These are phyloP conservation scores for Pterocles gutturalis DNA, from an alignment of 2,113 vertebrate genomes.

Conservation along the genomic window DNA sequence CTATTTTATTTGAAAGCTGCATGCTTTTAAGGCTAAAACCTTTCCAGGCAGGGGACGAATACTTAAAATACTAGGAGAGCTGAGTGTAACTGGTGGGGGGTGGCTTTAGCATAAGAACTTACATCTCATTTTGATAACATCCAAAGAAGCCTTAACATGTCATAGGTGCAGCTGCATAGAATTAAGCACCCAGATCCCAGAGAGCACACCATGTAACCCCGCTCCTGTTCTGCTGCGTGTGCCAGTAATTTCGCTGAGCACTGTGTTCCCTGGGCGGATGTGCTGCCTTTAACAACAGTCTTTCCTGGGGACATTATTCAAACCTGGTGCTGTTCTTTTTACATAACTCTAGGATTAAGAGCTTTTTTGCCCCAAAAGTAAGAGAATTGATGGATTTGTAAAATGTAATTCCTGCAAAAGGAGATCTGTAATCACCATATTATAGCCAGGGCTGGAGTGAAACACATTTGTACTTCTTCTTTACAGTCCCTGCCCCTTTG, in stretches of 20 bases:
- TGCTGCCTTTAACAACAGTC: background rate
- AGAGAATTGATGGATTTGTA: background rate
- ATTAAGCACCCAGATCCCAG: background rate
- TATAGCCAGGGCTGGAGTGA: background rate
- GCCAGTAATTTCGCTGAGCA: background rate
- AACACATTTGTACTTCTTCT: background rate
- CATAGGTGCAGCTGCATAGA: fast-evolving
- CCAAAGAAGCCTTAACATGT: background rate
- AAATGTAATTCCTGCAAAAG: background rate
- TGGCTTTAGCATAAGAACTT: background rate
- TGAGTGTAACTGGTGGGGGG: background rate
- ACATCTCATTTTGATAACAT: background rate
- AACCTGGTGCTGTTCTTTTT: background rate
- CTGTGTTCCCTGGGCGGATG: background rate
- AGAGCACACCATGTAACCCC: background rate
- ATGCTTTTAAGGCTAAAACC: background rate
- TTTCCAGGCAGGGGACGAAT: background rate
- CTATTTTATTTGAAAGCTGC: background rate
- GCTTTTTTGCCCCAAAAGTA: background rate
- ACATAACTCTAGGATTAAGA: background rate
- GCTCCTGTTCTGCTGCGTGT: background rate
- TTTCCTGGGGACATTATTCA: background rate
- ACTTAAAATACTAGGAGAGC: background rate
- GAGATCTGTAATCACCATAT: background rate
- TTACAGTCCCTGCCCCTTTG: background rate